A percentile compares a stretch with the other conserved stretches of the same genome.
Evolutionary conservation across 2,113 vertebrate species (phyloP).

Genomic region (Canis aureus): DNA sequence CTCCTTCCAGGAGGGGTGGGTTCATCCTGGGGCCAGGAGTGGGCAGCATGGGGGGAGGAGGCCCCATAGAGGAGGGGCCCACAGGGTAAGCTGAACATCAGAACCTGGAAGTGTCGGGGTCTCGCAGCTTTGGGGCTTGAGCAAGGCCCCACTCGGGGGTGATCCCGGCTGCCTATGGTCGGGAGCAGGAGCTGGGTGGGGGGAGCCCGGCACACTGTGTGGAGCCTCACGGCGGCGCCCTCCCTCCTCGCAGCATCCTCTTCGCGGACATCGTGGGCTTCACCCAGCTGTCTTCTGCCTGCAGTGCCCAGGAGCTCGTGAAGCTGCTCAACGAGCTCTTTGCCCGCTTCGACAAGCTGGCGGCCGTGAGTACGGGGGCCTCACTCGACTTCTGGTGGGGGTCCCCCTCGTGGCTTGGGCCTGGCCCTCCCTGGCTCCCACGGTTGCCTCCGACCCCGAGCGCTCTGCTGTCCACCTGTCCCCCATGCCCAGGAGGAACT

Average conservation of each 20-base stretch:
- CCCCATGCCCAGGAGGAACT: background rate
- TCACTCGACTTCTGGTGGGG: accelerated
- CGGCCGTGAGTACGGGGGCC: slow-evolving; percentile 89
- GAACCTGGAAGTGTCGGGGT: background rate
- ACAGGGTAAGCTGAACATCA: accelerated
- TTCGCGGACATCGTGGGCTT: slow-evolving; percentile 98
- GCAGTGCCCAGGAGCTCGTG: slow-evolving; percentile 96
- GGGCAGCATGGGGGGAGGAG: background rate
- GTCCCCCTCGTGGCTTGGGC: accelerated
- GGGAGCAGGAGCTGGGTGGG: background rate
- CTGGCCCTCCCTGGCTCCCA: accelerated
- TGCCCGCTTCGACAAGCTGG: slow-evolving; percentile 96
- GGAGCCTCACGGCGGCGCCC: background rate
- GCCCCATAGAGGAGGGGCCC: background rate
- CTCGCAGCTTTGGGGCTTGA: background rate
- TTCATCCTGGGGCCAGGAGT: background rate
- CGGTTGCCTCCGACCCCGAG: no score
- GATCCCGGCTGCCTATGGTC: background rate
- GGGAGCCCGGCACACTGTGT: accelerated
- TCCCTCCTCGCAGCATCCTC: slow-evolving; percentile 91
- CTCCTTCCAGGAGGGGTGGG: background rate
- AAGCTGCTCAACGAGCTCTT: slow-evolving; percentile 98
- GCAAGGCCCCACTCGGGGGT: accelerated
- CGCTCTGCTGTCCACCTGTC: background rate
- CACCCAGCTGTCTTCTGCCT: slow-evolving; percentile 96